These are phyloP conservation scores for Onychomys leucogaster DNA, from an alignment of 2,797 vertebrate genomes.

Conservation along the genomic window DNA sequence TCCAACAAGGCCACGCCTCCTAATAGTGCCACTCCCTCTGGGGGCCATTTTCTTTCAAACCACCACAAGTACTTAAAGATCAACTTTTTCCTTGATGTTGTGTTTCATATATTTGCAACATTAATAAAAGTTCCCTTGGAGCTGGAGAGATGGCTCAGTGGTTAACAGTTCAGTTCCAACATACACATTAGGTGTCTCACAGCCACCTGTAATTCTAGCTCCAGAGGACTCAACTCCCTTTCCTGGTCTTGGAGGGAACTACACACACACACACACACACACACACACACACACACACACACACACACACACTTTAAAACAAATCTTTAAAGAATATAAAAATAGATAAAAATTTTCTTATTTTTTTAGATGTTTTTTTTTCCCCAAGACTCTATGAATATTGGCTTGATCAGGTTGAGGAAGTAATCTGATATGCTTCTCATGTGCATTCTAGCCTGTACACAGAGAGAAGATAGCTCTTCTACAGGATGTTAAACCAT, in stretches of 20 bases:
- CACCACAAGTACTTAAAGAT: neutral
- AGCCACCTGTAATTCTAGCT: neutral
- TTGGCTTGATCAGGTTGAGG: neutral
- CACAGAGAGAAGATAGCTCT: neutral
- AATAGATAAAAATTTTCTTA: neutral
- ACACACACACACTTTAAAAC: neutral
- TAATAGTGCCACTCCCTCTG: neutral
- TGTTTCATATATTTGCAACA: neutral
- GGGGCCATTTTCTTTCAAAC: neutral
- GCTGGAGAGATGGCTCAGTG: neutral
- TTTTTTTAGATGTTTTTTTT: neutral
- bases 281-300: neutral
- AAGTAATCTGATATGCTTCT: neutral
- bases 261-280: neutral
- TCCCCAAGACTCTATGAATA: neutral
- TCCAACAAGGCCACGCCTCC: neutral
- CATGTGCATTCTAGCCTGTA: neutral
- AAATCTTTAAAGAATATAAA: neutral
- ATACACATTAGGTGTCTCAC: neutral
- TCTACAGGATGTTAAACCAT: neutral
- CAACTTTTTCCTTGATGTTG: neutral
- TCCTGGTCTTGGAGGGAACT: neutral
- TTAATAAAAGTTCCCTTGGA: neutral
- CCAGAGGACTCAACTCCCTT: neutral
- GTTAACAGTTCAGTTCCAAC: neutral